Base-by-base conservation (phyloP, 2,113 vertebrate genomes). In the Marcusenius ussheri region DNA sequence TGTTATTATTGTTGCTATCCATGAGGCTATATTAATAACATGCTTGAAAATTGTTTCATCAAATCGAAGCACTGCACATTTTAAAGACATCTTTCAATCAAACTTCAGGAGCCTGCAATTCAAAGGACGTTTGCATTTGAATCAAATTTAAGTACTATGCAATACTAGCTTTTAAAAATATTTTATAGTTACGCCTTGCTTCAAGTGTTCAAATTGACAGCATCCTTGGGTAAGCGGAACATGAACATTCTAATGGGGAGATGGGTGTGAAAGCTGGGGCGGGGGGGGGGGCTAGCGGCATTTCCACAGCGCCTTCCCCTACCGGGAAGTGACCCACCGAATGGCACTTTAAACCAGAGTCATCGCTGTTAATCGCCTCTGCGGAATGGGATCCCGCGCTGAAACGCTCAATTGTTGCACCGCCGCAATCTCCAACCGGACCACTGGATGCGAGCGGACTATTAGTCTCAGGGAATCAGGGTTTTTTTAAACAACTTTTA, bases 401-500 rank as follows among this genome's bases (percentile, higher is more conserved):
- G 7, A 77, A n/a, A 7, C 50, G 21, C 10, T 58, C 77, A 31
- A 42, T 56, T 27, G 74, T 35, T 42, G 70, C 11, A 0, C 21
- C 19, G 11, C 49, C 80, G 4, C 31, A 58, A 89, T 56, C 49
- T 89, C 50, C 8, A 83, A 39, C 17, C n/a, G 42, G 77, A 45
- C 51, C 88, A 1, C 27, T 50, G 88, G 47, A 80, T 51, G 46
- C 46, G 15, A 21, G n/a, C 45, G 13, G 49, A 31, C 70, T 89
- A 53, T 89, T 83, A 89, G 88, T 51, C 31, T 27, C 42, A 42
- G 39, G 11, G 47, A 17, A 77, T 89, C 45, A 17, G 35, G 24
- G 8, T 87, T 53, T 53, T 89, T 83, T 89, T 19, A 62, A 83
- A 47, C 77, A 85, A 84, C 89, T 83, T 89, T 89, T 89, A 89